Evolutionary conservation across 2,888 invertebrate genomes (phyloP), one percentile per base, ranked within the genome.

Genomic region (Hemicrepidius hirtus): DNA sequence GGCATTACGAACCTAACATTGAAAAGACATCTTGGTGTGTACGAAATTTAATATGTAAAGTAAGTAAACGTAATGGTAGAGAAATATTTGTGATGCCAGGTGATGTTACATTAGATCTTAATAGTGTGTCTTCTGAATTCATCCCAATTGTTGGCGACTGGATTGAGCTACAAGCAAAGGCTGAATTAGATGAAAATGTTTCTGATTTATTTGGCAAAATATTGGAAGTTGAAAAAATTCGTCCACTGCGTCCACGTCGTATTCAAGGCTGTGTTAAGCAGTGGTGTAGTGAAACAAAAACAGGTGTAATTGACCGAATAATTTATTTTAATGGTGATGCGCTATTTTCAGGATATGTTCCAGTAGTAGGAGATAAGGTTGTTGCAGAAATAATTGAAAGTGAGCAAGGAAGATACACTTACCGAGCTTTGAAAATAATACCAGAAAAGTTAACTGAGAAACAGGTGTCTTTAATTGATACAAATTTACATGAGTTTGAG

Each of bases 311-410:
- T 73, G 89, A 91, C 72, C 87, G 86, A 16, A 85, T 87, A 67
- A 89, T 91, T 50, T 91, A 89, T 82, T 93, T 94, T 77, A 86
- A 89, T 35, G 89, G 87, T 77, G 87, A 88, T 50, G 86, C 88
- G 41, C 83, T 93, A 62, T 86, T 89, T 6, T 83, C 86, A 66
- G 90, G 89, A 0, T 87, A 89, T 74, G 82, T 87, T 37, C 91
- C 93, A 0, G 83, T 86, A 44, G 80, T 90, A 62, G 92, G 92
- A 10, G 92, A 92, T 79, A 88, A 88, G 83, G 93, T 93, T 2
- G 82, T 88, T 67, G 89, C 90, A 4, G 92, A 94, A 82, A 89
- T 91, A 0, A 92, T 95, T 78, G 95, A 95, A 86, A 94, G 94
- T 83, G 90, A 91, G 77, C 92, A 92, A 86, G 88, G 88, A 13